These are phyloP conservation scores for Benitochromis conjunctus DNA, from an alignment of 2,113 vertebrate species.

Conservation along the genomic window DNA sequence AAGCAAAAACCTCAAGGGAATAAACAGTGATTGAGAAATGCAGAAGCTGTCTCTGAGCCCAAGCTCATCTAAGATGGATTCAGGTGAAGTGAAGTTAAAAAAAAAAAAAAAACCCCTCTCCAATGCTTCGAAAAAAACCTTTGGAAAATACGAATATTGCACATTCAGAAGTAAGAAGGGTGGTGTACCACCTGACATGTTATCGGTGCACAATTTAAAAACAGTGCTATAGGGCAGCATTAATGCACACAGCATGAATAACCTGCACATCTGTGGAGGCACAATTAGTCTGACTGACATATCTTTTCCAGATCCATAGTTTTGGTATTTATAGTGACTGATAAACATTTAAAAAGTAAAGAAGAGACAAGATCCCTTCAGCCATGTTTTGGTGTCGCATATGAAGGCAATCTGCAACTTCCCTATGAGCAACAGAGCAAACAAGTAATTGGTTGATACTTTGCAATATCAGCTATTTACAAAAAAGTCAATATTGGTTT, in stretches of 20 bases:
- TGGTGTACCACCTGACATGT: not conserved
- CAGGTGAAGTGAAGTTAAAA: not conserved
- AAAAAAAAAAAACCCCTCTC: not conserved
- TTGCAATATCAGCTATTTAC: not conserved
- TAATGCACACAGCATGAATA: not conserved
- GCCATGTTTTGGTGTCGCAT: not conserved
- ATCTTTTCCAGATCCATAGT: not conserved
- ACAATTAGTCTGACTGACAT: not conserved
- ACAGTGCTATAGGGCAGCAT: not conserved
- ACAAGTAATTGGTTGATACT: not conserved
- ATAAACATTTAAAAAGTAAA: not conserved
- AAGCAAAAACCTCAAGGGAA: not conserved
- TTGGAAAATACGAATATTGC: no score
- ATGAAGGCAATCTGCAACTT: not conserved
- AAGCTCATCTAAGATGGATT: not conserved
- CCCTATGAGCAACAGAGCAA: not conserved
- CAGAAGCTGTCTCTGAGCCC: not conserved
- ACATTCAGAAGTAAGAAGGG: not conserved
- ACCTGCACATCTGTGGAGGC: not conserved
- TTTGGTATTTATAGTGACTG: not conserved
- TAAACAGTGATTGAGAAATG: not conserved
- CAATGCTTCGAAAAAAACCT: no score
- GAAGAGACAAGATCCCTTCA: not conserved
- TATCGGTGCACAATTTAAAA: not conserved
- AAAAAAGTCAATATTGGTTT: not conserved